Conservation (phyloP, 2,888 invertebrate genomes). For the Cartodere bifasciata region DNA sequence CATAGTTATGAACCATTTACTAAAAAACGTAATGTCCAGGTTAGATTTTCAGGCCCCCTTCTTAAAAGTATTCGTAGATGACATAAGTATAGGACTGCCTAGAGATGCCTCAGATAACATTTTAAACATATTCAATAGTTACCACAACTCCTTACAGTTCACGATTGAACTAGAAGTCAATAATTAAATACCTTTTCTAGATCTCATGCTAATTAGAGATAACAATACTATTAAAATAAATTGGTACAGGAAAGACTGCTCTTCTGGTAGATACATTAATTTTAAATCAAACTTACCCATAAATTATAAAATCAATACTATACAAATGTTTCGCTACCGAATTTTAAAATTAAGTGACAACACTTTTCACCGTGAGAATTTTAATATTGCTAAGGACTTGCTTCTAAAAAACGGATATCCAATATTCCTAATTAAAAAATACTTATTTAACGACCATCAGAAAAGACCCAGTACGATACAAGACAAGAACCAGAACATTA, state of each 20-base stretch:
- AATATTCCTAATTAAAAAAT: background rate
- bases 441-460: conserved; percentile 1
- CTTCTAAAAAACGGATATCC: conserved; percentile 4
- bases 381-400: background rate
- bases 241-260: conserved; percentile 6
- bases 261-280: conserved; percentile 3
- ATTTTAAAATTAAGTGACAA: conserved; percentile 3
- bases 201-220: conserved; percentile 2
- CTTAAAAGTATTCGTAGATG: conserved; percentile 4
- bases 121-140: conserved; percentile 2
- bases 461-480: background rate
- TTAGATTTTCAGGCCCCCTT: no score
- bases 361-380: background rate
- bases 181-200: conserved; percentile 5
- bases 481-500: no score
- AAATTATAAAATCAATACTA: conserved; percentile 3
- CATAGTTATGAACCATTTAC: no score
- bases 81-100: background rate
- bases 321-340: background rate
- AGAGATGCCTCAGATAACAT: background rate
- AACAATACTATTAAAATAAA: background rate
- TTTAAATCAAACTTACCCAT: conserved; percentile 1
- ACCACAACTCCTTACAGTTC: conserved; percentile 2
- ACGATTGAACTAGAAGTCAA: conserved; percentile 7
- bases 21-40: no score